A percentile compares a stretch with the other conserved stretches of the same genome.
phyloP scores from a whole-genome alignment of 2,113 vertebrate species.

The Columba janthina region DNA sequence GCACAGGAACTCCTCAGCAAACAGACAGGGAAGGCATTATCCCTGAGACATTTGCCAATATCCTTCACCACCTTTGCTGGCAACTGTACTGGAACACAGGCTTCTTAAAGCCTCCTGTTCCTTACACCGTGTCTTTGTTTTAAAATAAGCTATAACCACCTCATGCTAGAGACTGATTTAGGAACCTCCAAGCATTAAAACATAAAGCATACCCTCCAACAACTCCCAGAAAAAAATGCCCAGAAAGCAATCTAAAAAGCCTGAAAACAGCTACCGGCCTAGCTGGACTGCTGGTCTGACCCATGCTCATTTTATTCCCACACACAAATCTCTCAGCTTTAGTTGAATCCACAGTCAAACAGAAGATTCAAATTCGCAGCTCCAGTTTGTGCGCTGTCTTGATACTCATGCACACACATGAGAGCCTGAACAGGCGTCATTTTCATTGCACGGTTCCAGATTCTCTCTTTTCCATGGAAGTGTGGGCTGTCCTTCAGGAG shows the following conservation, averaged over 20 bases:
- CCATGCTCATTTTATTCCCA: neutral
- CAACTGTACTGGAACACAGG: neutral
- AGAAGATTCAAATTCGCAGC: neutral
- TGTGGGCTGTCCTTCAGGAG: neutral
- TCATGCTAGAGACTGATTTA: neutral
- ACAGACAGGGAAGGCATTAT: neutral
- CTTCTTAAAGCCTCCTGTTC: neutral
- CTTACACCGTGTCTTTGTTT: neutral
- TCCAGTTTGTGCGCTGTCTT: neutral
- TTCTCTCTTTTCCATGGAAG: neutral
- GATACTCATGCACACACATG: accelerated
- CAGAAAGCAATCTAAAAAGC: neutral
- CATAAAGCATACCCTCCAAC: neutral
- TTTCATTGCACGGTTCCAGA: neutral
- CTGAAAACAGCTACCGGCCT: neutral
- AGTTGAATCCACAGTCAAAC: neutral
- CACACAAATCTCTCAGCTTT: neutral
- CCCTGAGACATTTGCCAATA: neutral
- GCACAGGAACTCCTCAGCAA: neutral
- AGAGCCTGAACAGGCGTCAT: neutral
- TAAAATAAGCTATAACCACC: neutral
- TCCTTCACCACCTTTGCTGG: neutral
- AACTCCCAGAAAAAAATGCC: neutral
- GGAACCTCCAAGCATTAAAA: neutral
- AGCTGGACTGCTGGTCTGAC: neutral